Evolutionary conservation across 64 coral and sea anemone genomes (phyloP).

Genomic region (Stichodactyla mertensii): DNA sequence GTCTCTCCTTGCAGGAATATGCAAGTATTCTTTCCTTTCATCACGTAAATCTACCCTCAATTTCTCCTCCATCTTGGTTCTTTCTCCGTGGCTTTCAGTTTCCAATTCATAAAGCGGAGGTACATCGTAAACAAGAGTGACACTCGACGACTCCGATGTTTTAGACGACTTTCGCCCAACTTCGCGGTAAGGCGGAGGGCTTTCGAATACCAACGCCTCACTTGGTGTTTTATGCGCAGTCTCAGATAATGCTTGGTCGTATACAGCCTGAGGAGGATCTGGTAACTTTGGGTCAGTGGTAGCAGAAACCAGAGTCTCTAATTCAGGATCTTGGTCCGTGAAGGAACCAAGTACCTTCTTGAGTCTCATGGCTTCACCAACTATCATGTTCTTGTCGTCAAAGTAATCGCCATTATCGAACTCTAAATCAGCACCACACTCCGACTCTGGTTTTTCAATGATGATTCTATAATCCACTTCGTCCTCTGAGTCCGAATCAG

Average conservation of each 20-base stretch:
- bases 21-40: not conserved
- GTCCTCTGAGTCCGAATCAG: slow-evolving; percentile 17
- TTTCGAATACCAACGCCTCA: not conserved
- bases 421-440: slow-evolving; percentile 36
- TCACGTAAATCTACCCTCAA: not conserved
- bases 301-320: slow-evolving; percentile 28
- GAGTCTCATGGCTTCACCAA: slow-evolving; percentile 54
- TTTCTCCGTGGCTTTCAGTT: not conserved
- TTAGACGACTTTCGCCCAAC: not conserved
- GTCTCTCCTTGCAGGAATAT: not conserved
- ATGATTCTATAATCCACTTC: not conserved
- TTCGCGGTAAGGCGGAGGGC: not conserved
- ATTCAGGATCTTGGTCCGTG: slow-evolving; percentile 29
- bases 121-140: not conserved
- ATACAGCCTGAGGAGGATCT: not conserved
- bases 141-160: not conserved
- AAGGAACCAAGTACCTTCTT: slow-evolving; percentile 38
- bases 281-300: slow-evolving; percentile 20
- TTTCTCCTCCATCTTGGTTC: not conserved
- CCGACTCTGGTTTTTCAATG: not conserved
- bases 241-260: not conserved
- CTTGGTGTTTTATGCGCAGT: not conserved
- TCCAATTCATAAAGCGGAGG: not conserved
- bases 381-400: slow-evolving; percentile 57
- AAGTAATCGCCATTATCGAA: slow-evolving; percentile 62